Percentiles rank a stretch among this genome's conserved stretches.
Evolutionary conservation across 2,888 invertebrate genomes (phyloP).

Genomic region (Amphimallon solstitiale): DNA sequence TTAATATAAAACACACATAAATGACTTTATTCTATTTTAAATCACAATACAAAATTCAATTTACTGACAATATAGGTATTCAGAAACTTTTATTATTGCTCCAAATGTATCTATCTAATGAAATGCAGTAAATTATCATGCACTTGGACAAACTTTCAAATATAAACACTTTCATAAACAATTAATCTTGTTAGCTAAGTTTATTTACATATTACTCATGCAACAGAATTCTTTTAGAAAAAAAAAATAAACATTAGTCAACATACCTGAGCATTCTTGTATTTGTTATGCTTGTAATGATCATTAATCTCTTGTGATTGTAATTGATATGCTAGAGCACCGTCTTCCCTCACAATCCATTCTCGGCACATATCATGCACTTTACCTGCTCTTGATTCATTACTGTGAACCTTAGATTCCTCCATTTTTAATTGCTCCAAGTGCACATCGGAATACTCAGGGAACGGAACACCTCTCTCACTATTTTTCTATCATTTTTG

Average conservation of each 20-base stretch:
- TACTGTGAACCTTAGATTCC: slow-evolving; percentile 37
- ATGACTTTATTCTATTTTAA: no score
- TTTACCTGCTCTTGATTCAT: slow-evolving; percentile 62
- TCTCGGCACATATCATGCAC: slow-evolving; percentile 82
- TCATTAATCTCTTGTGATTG: slow-evolving; percentile 85
- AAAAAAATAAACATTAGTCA: not conserved
- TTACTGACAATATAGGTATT: no score
- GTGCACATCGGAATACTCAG: not conserved
- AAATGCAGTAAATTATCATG: no score
- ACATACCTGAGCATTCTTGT: slow-evolving; percentile 40
- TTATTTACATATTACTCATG: no score
- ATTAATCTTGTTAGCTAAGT: not conserved
- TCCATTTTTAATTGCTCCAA: slow-evolving; percentile 23
- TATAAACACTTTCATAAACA: not conserved
- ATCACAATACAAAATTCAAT: no score
- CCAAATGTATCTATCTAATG: no score
- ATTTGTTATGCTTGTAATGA: slow-evolving; percentile 77
- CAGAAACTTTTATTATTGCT: no score
- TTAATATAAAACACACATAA: no score
- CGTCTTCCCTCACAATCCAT: slow-evolving; percentile 86
- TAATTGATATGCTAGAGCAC: slow-evolving; percentile 80
- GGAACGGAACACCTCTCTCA: not conserved
- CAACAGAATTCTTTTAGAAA: no score
- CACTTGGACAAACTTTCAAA: no score
- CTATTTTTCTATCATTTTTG: slow-evolving; percentile 23